Percentiles rank a stretch among this genome's conserved stretches.
Conservation (phyloP, 2,888 invertebrate species). For the Ormyrus pomaceus region DNA sequence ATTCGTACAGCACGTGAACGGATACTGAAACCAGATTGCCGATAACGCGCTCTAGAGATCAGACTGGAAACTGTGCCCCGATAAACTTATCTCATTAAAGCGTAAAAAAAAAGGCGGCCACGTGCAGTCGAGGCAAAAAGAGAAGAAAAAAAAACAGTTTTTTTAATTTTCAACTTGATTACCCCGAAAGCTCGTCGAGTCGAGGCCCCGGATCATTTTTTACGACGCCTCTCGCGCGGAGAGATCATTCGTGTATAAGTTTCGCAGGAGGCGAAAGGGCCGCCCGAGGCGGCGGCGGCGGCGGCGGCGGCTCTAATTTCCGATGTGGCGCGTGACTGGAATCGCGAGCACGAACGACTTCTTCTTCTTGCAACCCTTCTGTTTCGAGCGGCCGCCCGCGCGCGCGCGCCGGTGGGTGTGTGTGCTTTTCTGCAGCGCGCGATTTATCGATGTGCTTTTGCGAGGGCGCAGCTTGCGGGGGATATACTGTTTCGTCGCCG, state of each 20-base stretch:
- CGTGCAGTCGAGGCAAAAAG: too few relatives aligned
- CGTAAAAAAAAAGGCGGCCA: too few relatives aligned
- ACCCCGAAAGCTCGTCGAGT: background rate
- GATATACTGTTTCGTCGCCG: too few relatives aligned
- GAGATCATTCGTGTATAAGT: constrained; percentile 40
- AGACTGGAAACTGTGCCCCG: too few relatives aligned
- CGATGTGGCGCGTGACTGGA: constrained; percentile 73
- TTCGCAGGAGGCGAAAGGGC: constrained; percentile 26
- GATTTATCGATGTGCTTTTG: constrained; percentile 53
- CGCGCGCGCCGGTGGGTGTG: background rate
- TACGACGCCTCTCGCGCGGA: background rate
- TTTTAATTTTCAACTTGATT: too few relatives aligned
- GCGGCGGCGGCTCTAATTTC: constrained; percentile 72
- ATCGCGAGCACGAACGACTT: constrained; percentile 58
- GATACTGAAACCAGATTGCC: too few relatives aligned
- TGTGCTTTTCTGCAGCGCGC: background rate
- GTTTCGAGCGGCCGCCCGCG: background rate
- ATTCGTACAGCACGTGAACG: too few relatives aligned
- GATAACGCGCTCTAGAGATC: too few relatives aligned
- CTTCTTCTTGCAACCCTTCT: constrained; percentile 42
- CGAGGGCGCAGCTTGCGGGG: background rate
- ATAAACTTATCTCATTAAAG: too few relatives aligned
- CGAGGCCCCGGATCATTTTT: constrained; percentile 40
- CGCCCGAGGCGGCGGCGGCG: constrained; percentile 8
- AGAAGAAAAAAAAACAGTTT: too few relatives aligned